phyloP scores from a whole-genome alignment of 1,140 invertebrate species.

The Drosophila sp. region DNA sequence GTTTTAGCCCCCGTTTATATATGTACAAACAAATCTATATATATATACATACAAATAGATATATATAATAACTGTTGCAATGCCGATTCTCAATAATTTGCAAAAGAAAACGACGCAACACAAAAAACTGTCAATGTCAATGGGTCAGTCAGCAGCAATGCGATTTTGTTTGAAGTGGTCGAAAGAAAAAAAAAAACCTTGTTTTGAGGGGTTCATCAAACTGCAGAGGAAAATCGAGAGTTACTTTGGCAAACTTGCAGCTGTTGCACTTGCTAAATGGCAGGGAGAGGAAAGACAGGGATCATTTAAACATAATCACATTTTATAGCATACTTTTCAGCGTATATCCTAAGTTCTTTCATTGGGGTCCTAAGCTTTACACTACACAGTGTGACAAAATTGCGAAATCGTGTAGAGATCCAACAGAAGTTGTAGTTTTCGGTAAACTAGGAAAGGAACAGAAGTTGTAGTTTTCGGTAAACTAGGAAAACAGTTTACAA shows the following conservation, averaged over 20 bases:
- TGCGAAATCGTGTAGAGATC: no score
- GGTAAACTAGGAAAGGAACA: no score
- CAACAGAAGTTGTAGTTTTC: no score
- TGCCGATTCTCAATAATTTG: slow-evolving; percentile 10
- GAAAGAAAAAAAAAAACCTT: neutral
- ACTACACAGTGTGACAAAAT: no score
- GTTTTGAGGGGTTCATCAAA: slow-evolving; percentile 2
- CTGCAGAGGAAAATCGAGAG: neutral
- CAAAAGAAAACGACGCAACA: slow-evolving; percentile 21
- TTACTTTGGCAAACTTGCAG: neutral
- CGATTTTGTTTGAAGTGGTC: slow-evolving; percentile 16
- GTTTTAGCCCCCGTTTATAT: slow-evolving; percentile 1
- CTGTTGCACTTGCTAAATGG: neutral
- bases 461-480: no score
- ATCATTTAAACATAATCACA: neutral
- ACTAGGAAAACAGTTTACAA: no score
- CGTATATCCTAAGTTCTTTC: neutral
- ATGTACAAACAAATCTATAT: slow-evolving; percentile 8
- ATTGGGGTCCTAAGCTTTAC: no score
- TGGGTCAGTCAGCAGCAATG: slow-evolving; percentile 39
- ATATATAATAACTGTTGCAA: slow-evolving; percentile 38
- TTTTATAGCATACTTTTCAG: neutral
- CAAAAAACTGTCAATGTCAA: slow-evolving; percentile 38
- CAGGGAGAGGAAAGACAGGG: neutral
- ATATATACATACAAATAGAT: slow-evolving; percentile 16